Conservation (phyloP, 2,797 vertebrate genomes). For the Rhynchotus rufescens region DNA sequence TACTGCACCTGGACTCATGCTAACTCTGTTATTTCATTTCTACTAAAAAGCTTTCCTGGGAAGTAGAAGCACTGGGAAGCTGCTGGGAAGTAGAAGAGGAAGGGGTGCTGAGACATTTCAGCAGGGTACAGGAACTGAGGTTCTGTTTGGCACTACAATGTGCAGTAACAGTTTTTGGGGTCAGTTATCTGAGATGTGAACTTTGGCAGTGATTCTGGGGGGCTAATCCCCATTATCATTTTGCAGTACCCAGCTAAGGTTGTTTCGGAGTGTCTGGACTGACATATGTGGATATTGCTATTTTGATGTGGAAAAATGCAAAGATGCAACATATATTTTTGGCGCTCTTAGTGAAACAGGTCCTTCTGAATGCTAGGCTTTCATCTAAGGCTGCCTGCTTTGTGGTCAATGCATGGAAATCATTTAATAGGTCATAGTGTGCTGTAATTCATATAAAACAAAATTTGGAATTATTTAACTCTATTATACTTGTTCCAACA, state of each 20-base stretch:
- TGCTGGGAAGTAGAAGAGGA: background rate
- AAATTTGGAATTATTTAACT: conserved; percentile 18
- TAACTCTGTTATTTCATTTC: background rate
- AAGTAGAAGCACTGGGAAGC: background rate
- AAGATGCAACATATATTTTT: background rate
- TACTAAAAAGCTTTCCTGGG: fast-evolving
- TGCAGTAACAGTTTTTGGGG: fast-evolving
- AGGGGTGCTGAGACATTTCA: background rate
- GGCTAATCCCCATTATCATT: background rate
- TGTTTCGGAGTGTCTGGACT: background rate
- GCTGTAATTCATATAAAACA: background rate
- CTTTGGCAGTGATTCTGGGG: background rate
- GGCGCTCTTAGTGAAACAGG: background rate
- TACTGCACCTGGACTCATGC: fast-evolving
- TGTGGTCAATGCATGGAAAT: background rate
- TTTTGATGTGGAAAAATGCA: background rate
- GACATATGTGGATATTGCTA: fast-evolving
- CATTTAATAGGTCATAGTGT: conserved; percentile 36
- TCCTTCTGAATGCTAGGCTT: background rate
- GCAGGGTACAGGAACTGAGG: background rate
- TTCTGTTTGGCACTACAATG: background rate
- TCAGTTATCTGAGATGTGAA: background rate
- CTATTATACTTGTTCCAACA: background rate
- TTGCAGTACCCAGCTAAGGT: background rate
- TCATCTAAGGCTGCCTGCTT: background rate